Percentiles rank a stretch among this genome's conserved stretches.
Evolutionary conservation across 2,888 invertebrate genomes (phyloP).

Genomic region (Prosapia bicincta): DNA sequence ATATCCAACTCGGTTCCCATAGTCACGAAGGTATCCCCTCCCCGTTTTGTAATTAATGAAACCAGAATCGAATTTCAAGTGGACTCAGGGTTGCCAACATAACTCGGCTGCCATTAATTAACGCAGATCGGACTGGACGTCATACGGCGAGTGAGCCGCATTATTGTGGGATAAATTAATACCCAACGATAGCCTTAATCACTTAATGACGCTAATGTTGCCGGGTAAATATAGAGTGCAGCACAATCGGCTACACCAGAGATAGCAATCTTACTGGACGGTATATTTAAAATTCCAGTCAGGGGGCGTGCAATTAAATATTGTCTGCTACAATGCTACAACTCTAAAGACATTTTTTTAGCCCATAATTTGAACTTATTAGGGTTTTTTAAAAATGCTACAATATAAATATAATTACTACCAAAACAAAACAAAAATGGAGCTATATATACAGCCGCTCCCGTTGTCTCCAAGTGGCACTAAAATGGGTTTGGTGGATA

Average conservation of each 20-base stretch:
- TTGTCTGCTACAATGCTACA: too few species aligned
- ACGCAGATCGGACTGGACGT: neutral
- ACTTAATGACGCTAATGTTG: neutral
- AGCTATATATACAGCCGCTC: too few species aligned
- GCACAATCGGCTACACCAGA: neutral
- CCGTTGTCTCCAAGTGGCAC: too few species aligned
- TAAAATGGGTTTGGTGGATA: too few species aligned
- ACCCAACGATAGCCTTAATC: neutral
- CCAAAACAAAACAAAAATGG: too few species aligned
- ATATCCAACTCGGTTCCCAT: neutral
- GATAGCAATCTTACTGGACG: too few species aligned
- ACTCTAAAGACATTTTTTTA: too few species aligned
- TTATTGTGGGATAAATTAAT: neutral
- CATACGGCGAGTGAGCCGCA: neutral
- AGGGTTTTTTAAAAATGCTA: too few species aligned
- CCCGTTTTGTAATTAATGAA: neutral
- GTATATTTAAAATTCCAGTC: too few species aligned
- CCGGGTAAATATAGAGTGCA: neutral
- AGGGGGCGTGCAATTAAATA: too few species aligned
- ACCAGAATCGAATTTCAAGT: neutral
- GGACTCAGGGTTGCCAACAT: neutral
- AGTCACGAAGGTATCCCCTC: neutral
- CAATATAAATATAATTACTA: too few species aligned
- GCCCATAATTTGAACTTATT: too few species aligned
- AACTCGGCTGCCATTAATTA: neutral